These are phyloP conservation scores for Labia minor DNA, from an alignment of 2,888 invertebrate genomes.

Conservation along the genomic window DNA sequence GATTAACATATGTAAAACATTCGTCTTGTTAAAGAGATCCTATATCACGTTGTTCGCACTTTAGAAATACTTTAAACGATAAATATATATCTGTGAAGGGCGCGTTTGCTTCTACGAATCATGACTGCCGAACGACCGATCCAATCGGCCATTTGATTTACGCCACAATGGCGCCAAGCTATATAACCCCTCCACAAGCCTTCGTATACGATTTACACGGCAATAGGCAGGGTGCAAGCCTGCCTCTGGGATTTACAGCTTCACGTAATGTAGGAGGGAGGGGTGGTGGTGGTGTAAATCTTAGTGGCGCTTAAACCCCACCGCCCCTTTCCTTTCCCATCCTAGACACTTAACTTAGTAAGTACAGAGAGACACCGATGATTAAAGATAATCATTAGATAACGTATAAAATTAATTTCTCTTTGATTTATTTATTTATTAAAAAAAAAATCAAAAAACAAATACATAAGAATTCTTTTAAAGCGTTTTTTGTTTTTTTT, in stretches of 20 bases:
- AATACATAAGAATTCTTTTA: no score
- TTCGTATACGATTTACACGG: conserved; percentile 5
- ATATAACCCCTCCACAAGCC: not conserved
- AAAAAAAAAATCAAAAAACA: no score
- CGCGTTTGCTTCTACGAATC: not conserved
- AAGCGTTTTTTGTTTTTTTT: no score
- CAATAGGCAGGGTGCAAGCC: not conserved
- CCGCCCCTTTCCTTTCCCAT: not conserved
- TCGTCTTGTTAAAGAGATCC: not conserved
- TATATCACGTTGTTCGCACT: conserved; percentile 13
- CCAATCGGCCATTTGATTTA: conserved; percentile 13
- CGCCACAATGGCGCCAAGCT: conserved; percentile 8
- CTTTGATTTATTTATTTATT: no score
- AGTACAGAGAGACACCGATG: not conserved
- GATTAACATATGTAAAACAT: not conserved
- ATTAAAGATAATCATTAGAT: not conserved
- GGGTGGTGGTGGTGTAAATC: not conserved
- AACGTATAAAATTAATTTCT: no score
- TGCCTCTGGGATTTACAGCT: not conserved
- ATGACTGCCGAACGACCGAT: conserved; percentile 13
- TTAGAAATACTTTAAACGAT: not conserved
- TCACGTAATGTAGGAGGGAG: no score
- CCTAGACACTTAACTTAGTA: not conserved
- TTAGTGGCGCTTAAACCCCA: not conserved
- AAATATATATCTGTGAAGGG: not conserved